Conservation (phyloP, 2,113 vertebrate genomes). For the Pygoscelis adeliae region DNA sequence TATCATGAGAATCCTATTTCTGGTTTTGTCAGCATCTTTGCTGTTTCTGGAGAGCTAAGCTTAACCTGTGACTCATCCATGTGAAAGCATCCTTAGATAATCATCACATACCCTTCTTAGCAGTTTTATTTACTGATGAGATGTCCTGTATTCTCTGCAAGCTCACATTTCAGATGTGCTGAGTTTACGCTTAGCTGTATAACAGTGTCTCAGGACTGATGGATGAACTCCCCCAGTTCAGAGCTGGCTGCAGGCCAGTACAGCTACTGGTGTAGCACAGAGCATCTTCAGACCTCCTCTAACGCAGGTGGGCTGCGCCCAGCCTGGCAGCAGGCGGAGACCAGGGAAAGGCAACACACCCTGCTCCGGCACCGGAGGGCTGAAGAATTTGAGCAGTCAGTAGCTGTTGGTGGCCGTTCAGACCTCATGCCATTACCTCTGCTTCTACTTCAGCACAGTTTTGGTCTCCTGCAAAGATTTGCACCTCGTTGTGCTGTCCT, state of each 20-base stretch:
- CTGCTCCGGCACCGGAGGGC: fast-evolving
- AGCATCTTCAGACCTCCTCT: neutral
- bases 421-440: neutral
- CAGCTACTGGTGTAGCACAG: neutral
- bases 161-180: neutral
- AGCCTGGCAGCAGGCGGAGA: neutral
- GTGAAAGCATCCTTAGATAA: neutral
- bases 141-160: neutral
- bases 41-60: neutral
- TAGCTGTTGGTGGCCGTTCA: neutral
- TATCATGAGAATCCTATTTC: neutral
- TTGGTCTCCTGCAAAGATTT: neutral
- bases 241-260: neutral
- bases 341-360: fast-evolving
- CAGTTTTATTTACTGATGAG: neutral
- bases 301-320: neutral
- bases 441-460: neutral
- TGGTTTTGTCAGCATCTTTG: neutral
- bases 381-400: neutral
- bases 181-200: neutral
- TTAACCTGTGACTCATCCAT: neutral
- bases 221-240: neutral
- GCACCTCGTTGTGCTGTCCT: fast-evolving
- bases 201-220: neutral
- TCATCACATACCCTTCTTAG: neutral